These are phyloP conservation scores for Camponotus pennsylvanicus DNA, from an alignment of 1,140 invertebrate species.

Conservation along the genomic window DNA sequence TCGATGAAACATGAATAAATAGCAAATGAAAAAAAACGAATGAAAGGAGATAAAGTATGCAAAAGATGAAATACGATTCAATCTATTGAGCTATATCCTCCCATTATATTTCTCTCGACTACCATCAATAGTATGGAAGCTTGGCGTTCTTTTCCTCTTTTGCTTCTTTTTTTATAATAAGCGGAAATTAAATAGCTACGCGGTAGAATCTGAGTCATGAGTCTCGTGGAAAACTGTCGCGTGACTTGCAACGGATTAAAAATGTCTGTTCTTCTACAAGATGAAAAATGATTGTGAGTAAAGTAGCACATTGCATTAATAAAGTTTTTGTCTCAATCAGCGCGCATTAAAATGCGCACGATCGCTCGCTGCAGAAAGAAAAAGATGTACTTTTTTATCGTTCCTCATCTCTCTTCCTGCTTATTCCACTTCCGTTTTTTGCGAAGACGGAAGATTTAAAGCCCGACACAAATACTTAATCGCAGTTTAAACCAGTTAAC, in stretches of 20 bases:
- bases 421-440: neutral
- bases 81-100: neutral
- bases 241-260: neutral
- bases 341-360: neutral
- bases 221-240: neutral
- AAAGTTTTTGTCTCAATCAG: constrained; percentile 5
- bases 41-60: constrained; percentile 37
- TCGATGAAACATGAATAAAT: constrained; percentile 52
- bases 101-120: neutral
- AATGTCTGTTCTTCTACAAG: neutral
- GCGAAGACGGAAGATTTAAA: constrained; percentile 22
- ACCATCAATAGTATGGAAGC: neutral
- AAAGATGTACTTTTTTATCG: neutral
- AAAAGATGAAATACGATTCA: constrained; percentile 18
- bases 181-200: constrained; percentile 4
- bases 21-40: constrained; percentile 14
- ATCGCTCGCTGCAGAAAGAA: neutral
- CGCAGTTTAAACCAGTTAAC: constrained; percentile 49
- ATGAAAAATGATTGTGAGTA: neutral
- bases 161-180: neutral
- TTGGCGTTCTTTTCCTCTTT: neutral
- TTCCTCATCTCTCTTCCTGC: constrained; percentile 2
- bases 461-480: constrained; percentile 14
- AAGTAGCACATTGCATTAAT: neutral
- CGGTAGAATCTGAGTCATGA: neutral